phyloP scores from a whole-genome alignment of 2,888 invertebrate genomes.

The Hirtodrosophila alboralis region DNA sequence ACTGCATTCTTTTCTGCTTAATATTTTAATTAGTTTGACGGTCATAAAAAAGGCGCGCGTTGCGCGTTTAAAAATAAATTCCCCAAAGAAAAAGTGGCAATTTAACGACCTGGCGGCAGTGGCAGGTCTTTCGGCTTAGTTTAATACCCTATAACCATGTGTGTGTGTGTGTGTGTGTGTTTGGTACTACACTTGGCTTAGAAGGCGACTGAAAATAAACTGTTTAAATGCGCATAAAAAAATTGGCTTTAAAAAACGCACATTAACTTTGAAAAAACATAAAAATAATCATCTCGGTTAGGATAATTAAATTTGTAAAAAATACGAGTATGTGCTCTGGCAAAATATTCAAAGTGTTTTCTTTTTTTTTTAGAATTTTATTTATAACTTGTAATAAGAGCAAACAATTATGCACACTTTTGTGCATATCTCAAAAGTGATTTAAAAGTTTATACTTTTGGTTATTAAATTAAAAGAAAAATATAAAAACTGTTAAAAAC shows the following conservation, averaged over 20 bases:
- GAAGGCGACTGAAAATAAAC: constrained; percentile 32
- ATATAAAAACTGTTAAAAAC: too few relatives aligned
- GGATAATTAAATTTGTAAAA: too few relatives aligned
- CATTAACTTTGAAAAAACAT: constrained; percentile 62
- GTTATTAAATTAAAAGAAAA: too few relatives aligned
- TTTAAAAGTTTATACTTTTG: too few relatives aligned
- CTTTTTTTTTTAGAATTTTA: not conserved
- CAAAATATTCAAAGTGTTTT: too few relatives aligned
- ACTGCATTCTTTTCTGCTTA: constrained; percentile 61
- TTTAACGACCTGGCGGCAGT: constrained; percentile 64
- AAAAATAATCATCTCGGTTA: constrained; percentile 48
- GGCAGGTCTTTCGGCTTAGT: constrained; percentile 45
- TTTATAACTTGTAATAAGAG: too few relatives aligned
- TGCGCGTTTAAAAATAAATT: constrained; percentile 43
- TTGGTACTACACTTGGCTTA: too few relatives aligned
- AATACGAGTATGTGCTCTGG: too few relatives aligned
- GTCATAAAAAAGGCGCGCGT: constrained; percentile 34
- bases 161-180: too few relatives aligned
- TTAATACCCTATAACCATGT: too few relatives aligned
- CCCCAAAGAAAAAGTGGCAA: constrained; percentile 43
- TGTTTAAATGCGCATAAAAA: constrained; percentile 65
- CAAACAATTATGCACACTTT: too few relatives aligned
- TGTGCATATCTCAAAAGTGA: too few relatives aligned
- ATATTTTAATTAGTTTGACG: constrained; percentile 64
- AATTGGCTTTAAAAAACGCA: constrained; percentile 66